Evolutionary conservation across 1,140 invertebrate genomes (phyloP), one percentile per base, ranked within the genome.

Genomic region (Hormaphis cornu): DNA sequence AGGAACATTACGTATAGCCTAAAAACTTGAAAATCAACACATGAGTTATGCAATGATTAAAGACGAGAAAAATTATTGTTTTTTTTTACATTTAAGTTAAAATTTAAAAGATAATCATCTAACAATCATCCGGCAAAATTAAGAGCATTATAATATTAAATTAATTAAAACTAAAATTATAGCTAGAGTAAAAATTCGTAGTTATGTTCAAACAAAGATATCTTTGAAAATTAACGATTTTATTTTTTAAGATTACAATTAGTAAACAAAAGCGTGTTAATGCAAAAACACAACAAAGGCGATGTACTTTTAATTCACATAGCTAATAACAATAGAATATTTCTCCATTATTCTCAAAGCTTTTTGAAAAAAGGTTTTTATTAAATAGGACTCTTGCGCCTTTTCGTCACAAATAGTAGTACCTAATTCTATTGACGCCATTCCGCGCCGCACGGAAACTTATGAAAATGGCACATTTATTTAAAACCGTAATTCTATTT

Each of bases 261-360:
- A 5, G 30, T 61, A 46, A 61, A 61, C 58, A 48, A 35, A 18
- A 28, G 8, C n/a, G n/a, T 22, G 20, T 22, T 22, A 16, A 35
- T 33, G 28, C 2, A 1, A 50, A 66, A 33, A 16, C 26, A 50
- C n/a, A 7, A 10, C 14, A 8, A 50, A 46, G 18, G 28, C 8
- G 28, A 16, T 37, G 12, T 0, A 28, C 4, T 50, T 66, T 50
- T 48, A 30, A 50, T 66, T 22, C 61, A 6, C 20, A 24, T 16
- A 5, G 42, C 20, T 35, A 33, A 50, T 20, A 66, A 66, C 44
- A 66, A 66, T 50, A 48, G 42, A 48, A 20, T 63, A 48, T 18
- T 48, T 63, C 16, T 8, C 28, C 14, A 66, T 35, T 30, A 30
- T 61, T 33, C 30, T 6, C 16, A 22, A 35, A 3, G n/a, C 16